Evolutionary conservation across 2,888 invertebrate genomes (phyloP).

Genomic region (Nemotelus nigrinus): DNA sequence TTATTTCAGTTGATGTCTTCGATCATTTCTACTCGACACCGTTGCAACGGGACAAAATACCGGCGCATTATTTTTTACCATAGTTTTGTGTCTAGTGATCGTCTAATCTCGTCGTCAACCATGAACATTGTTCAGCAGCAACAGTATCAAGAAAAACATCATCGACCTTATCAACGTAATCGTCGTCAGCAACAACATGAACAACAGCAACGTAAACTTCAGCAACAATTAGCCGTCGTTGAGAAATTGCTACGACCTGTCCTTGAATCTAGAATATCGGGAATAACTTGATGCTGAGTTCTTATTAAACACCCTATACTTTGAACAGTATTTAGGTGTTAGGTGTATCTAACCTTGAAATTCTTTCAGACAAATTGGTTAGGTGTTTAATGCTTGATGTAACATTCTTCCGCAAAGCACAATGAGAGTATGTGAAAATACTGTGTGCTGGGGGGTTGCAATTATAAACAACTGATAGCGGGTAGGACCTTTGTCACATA

Average conservation of each 20-base stretch:
- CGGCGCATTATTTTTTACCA: not conserved
- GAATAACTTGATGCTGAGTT: conserved; percentile 26
- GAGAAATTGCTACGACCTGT: not conserved
- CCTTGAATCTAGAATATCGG: conserved; percentile 7
- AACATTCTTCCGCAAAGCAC: too few relatives aligned
- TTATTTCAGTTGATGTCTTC: conserved; percentile 22
- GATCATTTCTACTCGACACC: conserved; percentile 19
- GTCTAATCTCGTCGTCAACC: conserved; percentile 18
- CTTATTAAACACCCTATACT: too few relatives aligned
- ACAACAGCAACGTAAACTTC: conserved; percentile 11
- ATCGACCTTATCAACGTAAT: not conserved
- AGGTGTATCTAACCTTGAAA: conserved; percentile 16
- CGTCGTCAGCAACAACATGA: conserved; percentile 8
- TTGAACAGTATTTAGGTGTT: not conserved
- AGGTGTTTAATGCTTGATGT: too few relatives aligned
- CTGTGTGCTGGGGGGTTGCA: too few relatives aligned
- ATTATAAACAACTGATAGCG: too few relatives aligned
- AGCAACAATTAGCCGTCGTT: not conserved
- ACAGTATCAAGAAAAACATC: not conserved
- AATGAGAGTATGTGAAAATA: too few relatives aligned
- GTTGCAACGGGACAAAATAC: not conserved
- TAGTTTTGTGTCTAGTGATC: conserved; percentile 17
- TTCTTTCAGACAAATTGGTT: conserved; percentile 7
- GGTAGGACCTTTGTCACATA: not conserved
- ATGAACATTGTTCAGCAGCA: conserved; percentile 30